Evolutionary conservation across 2,797 vertebrate genomes (phyloP).

Genomic region (Calcarius lapponicus): DNA sequence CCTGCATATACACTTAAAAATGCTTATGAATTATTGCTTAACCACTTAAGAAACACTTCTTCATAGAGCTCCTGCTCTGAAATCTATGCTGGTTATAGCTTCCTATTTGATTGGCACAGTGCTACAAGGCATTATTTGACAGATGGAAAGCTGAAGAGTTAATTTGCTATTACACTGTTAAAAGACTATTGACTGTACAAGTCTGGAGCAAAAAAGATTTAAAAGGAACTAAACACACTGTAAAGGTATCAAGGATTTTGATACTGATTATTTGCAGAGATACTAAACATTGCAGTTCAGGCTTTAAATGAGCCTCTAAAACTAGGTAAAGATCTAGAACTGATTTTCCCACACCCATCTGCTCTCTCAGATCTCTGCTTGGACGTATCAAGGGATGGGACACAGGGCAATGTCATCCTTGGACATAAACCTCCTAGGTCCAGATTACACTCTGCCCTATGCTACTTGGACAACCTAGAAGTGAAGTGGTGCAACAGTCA

Average conservation of each 20-base stretch:
- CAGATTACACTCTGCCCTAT: not conserved
- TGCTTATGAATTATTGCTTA: not conserved
- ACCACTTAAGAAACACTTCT: not conserved
- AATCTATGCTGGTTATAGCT: not conserved
- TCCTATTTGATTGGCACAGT: not conserved
- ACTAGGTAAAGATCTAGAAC: not conserved
- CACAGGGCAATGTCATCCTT: not conserved
- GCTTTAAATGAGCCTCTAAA: not conserved
- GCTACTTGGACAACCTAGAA: not conserved
- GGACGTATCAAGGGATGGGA: accelerated
- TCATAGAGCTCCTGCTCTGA: not conserved
- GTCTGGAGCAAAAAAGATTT: not conserved
- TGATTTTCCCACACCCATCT: not conserved
- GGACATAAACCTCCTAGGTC: not conserved
- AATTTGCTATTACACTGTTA: not conserved
- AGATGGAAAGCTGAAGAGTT: not conserved
- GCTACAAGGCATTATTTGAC: accelerated
- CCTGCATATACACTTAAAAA: not conserved
- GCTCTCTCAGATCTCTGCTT: not conserved
- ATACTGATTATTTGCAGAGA: not conserved
- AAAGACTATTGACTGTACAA: not conserved
- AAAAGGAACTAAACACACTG: not conserved
- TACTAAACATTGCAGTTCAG: too few relatives aligned
- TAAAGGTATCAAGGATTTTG: not conserved
- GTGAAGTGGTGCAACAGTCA: not conserved